Percentiles rank a stretch among this genome's conserved stretches.
phyloP scores from a whole-genome alignment of 2,797 vertebrate species.

The Trematomus bernacchii region DNA sequence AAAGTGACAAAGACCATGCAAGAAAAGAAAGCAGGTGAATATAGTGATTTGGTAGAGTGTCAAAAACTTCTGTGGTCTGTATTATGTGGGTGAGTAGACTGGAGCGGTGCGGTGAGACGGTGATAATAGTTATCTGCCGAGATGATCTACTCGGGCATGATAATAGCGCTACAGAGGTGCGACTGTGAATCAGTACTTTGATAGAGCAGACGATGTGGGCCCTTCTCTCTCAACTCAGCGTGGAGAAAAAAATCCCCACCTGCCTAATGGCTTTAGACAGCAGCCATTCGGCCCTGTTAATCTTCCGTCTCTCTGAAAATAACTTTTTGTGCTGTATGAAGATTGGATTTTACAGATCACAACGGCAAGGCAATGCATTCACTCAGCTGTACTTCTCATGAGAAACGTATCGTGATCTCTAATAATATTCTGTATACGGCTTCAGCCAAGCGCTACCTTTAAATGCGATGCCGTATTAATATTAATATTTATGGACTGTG shows the following conservation, averaged over 20 bases:
- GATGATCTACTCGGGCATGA: slow-evolving; percentile 85
- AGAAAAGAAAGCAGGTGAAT: slow-evolving; percentile 73
- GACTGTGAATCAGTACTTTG: slow-evolving; percentile 82
- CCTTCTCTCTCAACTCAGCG: slow-evolving; percentile 73
- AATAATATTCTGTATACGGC: slow-evolving; percentile 92
- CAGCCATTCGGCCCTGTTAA: slow-evolving; percentile 86
- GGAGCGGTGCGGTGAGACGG: slow-evolving; percentile 76
- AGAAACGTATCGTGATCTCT: slow-evolving; percentile 90
- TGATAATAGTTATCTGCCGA: slow-evolving; percentile 84
- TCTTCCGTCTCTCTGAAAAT: slow-evolving; percentile 87
- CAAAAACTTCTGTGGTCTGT: slow-evolving; percentile 80
- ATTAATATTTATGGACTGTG: slow-evolving; percentile 92
- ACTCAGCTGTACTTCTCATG: slow-evolving; percentile 89
- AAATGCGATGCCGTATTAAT: slow-evolving; percentile 90
- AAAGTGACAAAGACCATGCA: slow-evolving; percentile 61
- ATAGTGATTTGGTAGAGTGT: slow-evolving; percentile 75
- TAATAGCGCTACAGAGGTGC: slow-evolving; percentile 84
- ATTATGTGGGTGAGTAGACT: slow-evolving; percentile 82
- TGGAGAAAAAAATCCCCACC: slow-evolving; percentile 71
- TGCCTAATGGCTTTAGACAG: slow-evolving; percentile 87
- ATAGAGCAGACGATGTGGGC: slow-evolving; percentile 81
- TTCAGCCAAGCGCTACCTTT: slow-evolving; percentile 88
- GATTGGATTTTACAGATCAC: slow-evolving; percentile 92
- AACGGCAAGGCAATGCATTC: slow-evolving; percentile 88
- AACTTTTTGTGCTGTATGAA: slow-evolving; percentile 88